phyloP scores from a whole-genome alignment of 2,113 vertebrate species.

The Dunckerocampus dactyliophorus region DNA sequence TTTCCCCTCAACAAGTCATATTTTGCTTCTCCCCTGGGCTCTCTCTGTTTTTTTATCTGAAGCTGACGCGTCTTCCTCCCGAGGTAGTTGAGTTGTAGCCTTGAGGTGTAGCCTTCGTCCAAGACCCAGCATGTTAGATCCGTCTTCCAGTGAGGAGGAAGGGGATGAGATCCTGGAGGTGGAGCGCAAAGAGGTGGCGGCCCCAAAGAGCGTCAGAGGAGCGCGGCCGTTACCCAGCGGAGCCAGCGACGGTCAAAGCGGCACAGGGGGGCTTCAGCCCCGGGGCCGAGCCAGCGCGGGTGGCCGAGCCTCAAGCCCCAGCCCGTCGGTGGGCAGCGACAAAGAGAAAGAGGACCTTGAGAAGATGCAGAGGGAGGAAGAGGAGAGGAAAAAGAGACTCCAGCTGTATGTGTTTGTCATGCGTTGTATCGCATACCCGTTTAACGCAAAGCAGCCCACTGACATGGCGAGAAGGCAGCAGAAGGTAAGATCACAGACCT shows the following conservation, averaged over 20 bases:
- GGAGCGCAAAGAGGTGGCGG: slow-evolving; percentile 79
- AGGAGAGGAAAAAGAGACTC: slow-evolving; percentile 91
- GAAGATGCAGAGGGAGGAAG: slow-evolving; percentile 91
- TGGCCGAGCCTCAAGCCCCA: slow-evolving; percentile 78
- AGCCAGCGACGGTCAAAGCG: slow-evolving; percentile 54
- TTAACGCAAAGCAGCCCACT: slow-evolving; percentile 96
- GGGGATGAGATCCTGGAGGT: slow-evolving; percentile 85
- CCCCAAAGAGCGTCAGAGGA: slow-evolving; percentile 72
- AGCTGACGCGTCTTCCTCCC: slow-evolving; percentile 1
- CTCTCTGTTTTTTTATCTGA: background rate
- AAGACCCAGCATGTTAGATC: slow-evolving; percentile 81
- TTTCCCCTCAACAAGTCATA: slow-evolving; percentile 26
- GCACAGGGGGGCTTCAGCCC: slow-evolving; percentile 71
- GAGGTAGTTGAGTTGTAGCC: slow-evolving; percentile 19
- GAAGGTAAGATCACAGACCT: slow-evolving; percentile 78
- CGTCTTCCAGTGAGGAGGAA: slow-evolving; percentile 94
- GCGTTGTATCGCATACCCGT: slow-evolving; percentile 97
- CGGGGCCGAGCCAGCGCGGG: slow-evolving; percentile 63
- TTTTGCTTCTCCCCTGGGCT: slow-evolving; percentile 12
- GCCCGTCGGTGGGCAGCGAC: slow-evolving; percentile 87
- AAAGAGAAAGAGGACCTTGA: slow-evolving; percentile 95
- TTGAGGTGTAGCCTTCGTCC: slow-evolving; percentile 9
- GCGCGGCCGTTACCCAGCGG: slow-evolving; percentile 78
- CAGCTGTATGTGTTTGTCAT: slow-evolving; percentile 98
- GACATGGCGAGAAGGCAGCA: slow-evolving; percentile 97